Percentiles rank a stretch among this genome's conserved stretches.
Conservation (phyloP, 2,113 vertebrate genomes). For the Ciconia maguari region DNA sequence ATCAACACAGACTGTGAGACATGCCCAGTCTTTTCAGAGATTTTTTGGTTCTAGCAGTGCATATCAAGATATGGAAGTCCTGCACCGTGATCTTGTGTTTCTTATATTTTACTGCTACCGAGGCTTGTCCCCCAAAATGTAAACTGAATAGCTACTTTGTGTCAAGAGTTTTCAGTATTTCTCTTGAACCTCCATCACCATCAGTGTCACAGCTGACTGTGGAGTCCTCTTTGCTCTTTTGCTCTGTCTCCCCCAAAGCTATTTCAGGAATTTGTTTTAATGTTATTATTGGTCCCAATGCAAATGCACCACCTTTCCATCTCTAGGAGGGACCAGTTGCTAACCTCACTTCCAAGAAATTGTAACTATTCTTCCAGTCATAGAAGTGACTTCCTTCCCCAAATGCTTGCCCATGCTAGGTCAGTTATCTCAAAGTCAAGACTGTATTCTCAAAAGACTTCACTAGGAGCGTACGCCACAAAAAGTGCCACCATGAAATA, state of each 20-base stretch:
- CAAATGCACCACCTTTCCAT: neutral
- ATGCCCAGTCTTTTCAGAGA: neutral
- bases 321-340: neutral
- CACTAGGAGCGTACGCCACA: neutral
- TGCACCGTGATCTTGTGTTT: neutral
- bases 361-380: neutral
- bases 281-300: neutral
- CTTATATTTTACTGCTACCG: neutral
- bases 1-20: neutral
- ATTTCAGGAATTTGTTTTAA: neutral
- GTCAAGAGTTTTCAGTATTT: neutral
- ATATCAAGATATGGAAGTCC: neutral
- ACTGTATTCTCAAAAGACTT: neutral
- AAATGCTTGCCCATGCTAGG: neutral
- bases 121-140: neutral
- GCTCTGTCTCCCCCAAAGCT: neutral
- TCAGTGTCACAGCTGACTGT: accelerated
- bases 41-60: neutral
- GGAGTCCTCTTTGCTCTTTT: neutral
- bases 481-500: neutral
- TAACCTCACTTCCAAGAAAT: neutral
- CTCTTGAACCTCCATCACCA: accelerated
- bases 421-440: neutral
- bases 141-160: neutral
- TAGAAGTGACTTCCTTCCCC: neutral